These are phyloP conservation scores for Rhea pennata DNA, from an alignment of 2,113 vertebrate species.

Conservation along the genomic window DNA sequence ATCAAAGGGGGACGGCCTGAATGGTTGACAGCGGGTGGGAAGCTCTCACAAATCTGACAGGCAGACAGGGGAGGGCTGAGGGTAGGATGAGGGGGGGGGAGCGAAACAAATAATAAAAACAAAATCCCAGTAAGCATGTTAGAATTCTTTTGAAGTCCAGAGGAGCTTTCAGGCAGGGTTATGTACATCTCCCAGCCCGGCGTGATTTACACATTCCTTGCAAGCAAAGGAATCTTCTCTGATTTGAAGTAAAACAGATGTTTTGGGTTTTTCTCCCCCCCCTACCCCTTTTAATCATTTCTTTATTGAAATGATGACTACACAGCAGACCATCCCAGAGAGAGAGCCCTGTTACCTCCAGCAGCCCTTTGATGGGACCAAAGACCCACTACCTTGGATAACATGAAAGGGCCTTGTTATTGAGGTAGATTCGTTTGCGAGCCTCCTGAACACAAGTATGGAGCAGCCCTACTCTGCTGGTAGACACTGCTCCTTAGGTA, in stretches of 20 bases:
- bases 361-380: background rate
- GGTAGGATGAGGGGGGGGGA: background rate
- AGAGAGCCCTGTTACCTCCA: constrained; percentile 31
- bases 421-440: fast-evolving
- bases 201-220: constrained; percentile 79
- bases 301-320: constrained; percentile 48
- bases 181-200: constrained; percentile 69
- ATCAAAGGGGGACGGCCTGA: background rate
- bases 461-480: fast-evolving
- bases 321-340: background rate
- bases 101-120: constrained; percentile 69
- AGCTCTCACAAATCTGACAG: constrained; percentile 57
- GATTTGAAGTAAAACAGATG: constrained; percentile 83
- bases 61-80: constrained; percentile 28
- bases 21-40: constrained; percentile 57
- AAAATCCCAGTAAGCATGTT: constrained; percentile 73
- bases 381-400: background rate
- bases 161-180: constrained; percentile 70
- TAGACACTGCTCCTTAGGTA: background rate
- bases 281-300: background rate
- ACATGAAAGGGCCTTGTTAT: fast-evolving
- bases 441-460: background rate
- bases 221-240: constrained; percentile 74
- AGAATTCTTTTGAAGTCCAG: constrained; percentile 81
- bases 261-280: constrained; percentile 43